Base-by-base conservation (phyloP, 2,888 invertebrate genomes). In the Parnassius mnemosyne region DNA sequence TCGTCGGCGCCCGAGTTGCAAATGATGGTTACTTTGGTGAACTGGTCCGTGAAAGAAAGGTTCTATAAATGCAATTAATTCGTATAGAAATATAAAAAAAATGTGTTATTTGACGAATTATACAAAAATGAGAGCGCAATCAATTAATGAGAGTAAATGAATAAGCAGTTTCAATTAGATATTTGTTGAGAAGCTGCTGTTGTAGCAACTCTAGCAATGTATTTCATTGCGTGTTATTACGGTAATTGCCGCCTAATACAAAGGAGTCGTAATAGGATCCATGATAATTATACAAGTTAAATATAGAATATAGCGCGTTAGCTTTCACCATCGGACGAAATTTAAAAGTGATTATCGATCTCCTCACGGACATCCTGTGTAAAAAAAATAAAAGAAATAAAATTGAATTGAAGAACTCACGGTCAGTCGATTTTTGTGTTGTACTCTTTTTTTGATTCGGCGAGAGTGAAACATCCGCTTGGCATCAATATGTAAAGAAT, bases 331-430 rank as follows among this genome's bases (percentile, higher is more conserved):
- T 71, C 75, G 72, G 70, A 78, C 74, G 78, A 79, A 79, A 77
- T 75, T 73, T 70, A 77, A 79, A 81, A 81, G 74, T 81, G 75
- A 81, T 80, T 82, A 80, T 75, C 64, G 58, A 66, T 73, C 74
- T 73, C 74, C 70, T 72, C 68, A 69, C 77, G 68, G 78, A 81
- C 79, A 82, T 85, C 85, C 84, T 83, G 81, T 77, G 71, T 78
- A 83, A 85, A 83, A 83, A 83, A 76, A 67, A 64, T 80, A 83
- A 84, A 81, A 79, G 79, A 81, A 83, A 80, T 76, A 79, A 80
- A 81, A 81, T 80, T 75, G 75, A 78, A 78, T 71, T 72, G 67
- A 73, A 74, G 74, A 66, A 69, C 73, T 72, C 66, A 72, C 67
- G 72, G 60, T 68, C 69, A 53, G 57, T 34, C 72, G 74, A 78